Evolutionary conservation across 2,797 vertebrate genomes (phyloP), one percentile per base, ranked within the genome.

Genomic region (Molossus molossus): DNA sequence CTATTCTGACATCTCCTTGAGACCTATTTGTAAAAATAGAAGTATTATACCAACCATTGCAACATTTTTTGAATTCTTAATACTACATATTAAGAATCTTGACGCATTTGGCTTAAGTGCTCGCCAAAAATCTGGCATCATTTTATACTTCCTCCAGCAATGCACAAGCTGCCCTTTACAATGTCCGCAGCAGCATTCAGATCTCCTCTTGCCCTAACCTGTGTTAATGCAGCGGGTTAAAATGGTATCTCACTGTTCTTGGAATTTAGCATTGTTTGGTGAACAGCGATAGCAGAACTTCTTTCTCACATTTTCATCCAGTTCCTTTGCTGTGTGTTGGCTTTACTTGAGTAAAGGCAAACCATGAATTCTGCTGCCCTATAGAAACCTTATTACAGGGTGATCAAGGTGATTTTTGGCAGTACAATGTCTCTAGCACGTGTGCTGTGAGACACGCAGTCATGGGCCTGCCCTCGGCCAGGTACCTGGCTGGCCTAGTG

Each of bases 401-500:
- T 33, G 33, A 33, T 33, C 33, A 33, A 33, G 33, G 21, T 67
- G 89, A 97, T 94, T 97, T 97, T 90, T 96, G 95, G 92, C 89
- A 65, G 65, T 45, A 95, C 87, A 91, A 91, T 75, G 86, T 64
- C 90, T 95, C 69, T 23, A 94, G 95, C 82, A 82, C 45, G 10
- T 82, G 82, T 97, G 75, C 73, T 94, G 7, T 53, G 92, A 97
- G 84, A 95, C 79, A 89, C 29, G 1, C 29, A 25, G 79, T 70
- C 87, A 50, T 58, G 60, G 95, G 72, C 96, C 55, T 0, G 70
- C 83, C 80, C 17, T 64, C 69, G 67, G 70, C 75, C 70, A 50
- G 75, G 90, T 97, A 97, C 98, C 97, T 73, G 97, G 94, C 91
- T 96, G 95, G 89, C 77, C 94, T 92, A 92, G 88, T n/a, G 88